A percentile compares a stretch with the other conserved stretches of the same genome.
phyloP scores from a whole-genome alignment of 2,888 invertebrate genomes.

The Theodoxus fluviatilis region DNA sequence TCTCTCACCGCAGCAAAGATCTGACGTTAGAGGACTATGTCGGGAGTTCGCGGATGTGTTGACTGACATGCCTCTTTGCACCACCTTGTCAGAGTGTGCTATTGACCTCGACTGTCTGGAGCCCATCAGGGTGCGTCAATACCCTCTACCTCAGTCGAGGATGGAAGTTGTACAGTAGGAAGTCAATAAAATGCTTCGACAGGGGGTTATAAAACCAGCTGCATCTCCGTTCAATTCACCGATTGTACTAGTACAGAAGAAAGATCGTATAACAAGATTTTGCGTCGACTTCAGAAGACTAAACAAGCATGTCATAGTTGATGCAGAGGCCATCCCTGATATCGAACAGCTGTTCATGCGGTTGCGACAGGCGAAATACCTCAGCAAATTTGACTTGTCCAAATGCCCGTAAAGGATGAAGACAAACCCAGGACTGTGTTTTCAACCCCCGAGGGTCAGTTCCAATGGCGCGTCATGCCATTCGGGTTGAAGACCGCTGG shows the following conservation, averaged over 20 bases:
- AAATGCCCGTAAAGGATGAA: neutral
- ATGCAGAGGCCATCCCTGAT: neutral
- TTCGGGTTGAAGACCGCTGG: neutral
- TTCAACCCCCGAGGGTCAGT: neutral
- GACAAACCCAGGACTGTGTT: neutral
- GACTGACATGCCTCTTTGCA: too few relatives aligned
- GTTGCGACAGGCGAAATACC: neutral
- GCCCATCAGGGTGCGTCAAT: neutral
- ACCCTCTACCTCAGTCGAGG: neutral
- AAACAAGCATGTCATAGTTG: neutral
- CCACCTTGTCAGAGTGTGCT: too few relatives aligned
- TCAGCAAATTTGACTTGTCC: neutral
- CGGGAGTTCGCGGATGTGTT: too few relatives aligned
- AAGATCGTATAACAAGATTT: neutral
- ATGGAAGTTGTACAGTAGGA: neutral
- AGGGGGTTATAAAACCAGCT: neutral
- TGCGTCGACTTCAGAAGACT: neutral
- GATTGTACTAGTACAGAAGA: neutral
- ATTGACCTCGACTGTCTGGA: neutral
- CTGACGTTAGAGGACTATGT: too few relatives aligned
- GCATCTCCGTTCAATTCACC: neutral
- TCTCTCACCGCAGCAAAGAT: too few relatives aligned
- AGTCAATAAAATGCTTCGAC: neutral
- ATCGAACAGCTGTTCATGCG: neutral
- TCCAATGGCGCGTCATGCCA: neutral